Evolutionary conservation across 2,797 vertebrate species (phyloP).

Genomic region (Etheostoma nigrum): DNA sequence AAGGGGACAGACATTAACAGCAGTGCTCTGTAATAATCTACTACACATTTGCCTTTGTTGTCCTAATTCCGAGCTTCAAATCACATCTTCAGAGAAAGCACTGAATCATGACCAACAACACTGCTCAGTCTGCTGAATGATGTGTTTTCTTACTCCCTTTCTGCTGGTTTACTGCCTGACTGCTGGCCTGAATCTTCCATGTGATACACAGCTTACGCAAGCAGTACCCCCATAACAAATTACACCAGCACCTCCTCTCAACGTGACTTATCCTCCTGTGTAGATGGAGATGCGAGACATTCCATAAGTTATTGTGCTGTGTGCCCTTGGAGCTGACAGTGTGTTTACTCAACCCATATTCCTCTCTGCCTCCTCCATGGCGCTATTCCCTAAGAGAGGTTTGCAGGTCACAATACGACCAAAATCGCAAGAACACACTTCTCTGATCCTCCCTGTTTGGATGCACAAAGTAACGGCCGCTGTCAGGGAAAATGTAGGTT

Average conservation of each 20-base stretch:
- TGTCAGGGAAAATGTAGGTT: conserved; percentile 61
- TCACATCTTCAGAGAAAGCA: conserved; percentile 33
- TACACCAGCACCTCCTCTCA: conserved; percentile 57
- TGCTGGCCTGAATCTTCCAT: conserved; percentile 41
- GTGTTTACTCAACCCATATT: conserved; percentile 73
- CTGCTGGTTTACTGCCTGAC: conserved; percentile 48
- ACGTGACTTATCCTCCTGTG: conserved; percentile 60
- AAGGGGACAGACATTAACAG: conserved; percentile 40
- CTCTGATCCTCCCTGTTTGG: conserved; percentile 44
- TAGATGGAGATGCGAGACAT: conserved; percentile 64
- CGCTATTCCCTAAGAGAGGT: conserved; percentile 53
- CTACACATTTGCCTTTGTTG: conserved; percentile 49
- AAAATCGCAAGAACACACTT: conserved; percentile 35
- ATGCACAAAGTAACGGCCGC: conserved; percentile 48
- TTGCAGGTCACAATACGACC: conserved; percentile 50
- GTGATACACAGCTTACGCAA: conserved; percentile 48
- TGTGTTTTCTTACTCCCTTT: conserved; percentile 18
- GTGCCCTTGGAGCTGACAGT: conserved; percentile 64
- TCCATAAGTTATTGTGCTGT: conserved; percentile 70
- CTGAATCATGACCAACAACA: conserved; percentile 39
- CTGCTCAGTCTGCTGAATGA: conserved; percentile 40
- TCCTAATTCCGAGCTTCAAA: conserved; percentile 48
- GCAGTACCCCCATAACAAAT: conserved; percentile 62
- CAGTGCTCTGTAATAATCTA: conserved; percentile 40
- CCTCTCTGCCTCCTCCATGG: conserved; percentile 47